Percentiles rank a stretch among this genome's conserved stretches.
phyloP scores from a whole-genome alignment of 1,140 invertebrate species.

The Tetragnatha versicolor region DNA sequence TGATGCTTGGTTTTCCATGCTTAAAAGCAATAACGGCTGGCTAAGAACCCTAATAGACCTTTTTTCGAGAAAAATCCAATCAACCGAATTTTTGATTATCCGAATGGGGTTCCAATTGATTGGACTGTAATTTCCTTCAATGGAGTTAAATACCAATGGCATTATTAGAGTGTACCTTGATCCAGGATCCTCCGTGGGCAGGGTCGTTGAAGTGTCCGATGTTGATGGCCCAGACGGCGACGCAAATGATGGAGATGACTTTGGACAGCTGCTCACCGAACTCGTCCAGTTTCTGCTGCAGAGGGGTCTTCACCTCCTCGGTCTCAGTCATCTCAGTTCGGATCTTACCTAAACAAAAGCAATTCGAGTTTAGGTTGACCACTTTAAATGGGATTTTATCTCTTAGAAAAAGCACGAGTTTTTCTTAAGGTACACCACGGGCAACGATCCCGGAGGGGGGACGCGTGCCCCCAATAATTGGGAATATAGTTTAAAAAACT shows the following conservation, averaged over 20 bases:
- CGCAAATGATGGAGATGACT: conserved; percentile 99
- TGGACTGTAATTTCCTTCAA: too few relatives aligned
- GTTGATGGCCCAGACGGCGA: conserved; percentile 99
- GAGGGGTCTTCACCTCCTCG: conserved; percentile 98
- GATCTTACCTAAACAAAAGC: conserved; percentile 75
- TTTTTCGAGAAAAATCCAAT: too few relatives aligned
- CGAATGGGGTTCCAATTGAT: too few relatives aligned
- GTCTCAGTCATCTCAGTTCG: conserved; percentile 99
- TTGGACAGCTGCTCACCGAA: conserved; percentile 99
- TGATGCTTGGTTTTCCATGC: too few relatives aligned
- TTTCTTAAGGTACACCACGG: too few relatives aligned
- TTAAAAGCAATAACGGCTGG: too few relatives aligned
- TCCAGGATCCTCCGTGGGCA: conserved; percentile 99
- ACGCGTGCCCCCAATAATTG: too few relatives aligned
- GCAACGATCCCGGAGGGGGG: too few relatives aligned
- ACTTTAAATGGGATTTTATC: neutral
- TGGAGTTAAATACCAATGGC: too few relatives aligned
- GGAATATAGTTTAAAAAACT: too few relatives aligned
- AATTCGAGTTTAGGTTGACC: neutral
- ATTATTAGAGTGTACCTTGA: conserved; percentile 72
- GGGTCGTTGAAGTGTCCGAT: conserved; percentile 99
- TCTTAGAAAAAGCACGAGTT: neutral
- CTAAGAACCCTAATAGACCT: too few relatives aligned
- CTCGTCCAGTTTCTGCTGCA: conserved; percentile 99
- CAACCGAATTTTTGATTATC: too few relatives aligned